phyloP scores from a whole-genome alignment of 2,797 vertebrate genomes.

The Ciconia nigra region DNA sequence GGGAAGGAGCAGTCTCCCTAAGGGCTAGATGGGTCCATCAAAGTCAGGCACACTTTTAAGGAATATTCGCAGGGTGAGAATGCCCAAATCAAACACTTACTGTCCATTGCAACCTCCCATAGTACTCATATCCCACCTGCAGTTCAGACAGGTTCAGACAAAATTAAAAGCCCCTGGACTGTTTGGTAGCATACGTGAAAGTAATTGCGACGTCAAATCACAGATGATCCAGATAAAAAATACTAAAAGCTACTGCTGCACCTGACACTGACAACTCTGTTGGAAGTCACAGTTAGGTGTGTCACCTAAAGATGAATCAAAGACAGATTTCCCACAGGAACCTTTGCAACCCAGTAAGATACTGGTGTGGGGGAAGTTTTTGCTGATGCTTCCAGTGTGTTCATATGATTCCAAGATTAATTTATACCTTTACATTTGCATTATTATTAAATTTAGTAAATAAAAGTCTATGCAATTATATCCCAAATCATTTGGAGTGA shows the following conservation, averaged over 20 bases:
- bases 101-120: not conserved
- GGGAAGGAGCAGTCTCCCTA: not conserved
- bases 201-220: not conserved
- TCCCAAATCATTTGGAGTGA: not conserved
- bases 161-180: not conserved
- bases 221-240: not conserved
- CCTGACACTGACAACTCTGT: not conserved
- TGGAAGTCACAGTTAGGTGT: not conserved
- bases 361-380: not conserved
- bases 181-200: not conserved
- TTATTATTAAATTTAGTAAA: not conserved
- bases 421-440: not conserved
- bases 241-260: not conserved
- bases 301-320: not conserved
- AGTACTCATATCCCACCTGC: not conserved
- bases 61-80: not conserved
- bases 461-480: not conserved
- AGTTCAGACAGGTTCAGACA: not conserved
- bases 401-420: not conserved
- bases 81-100: not conserved
- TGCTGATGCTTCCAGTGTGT: not conserved
- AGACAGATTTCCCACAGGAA: not conserved
- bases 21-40: not conserved
- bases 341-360: not conserved
- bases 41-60: not conserved